Conservation (phyloP, 2,888 invertebrate species). For the Tricholauxania praeusta region DNA sequence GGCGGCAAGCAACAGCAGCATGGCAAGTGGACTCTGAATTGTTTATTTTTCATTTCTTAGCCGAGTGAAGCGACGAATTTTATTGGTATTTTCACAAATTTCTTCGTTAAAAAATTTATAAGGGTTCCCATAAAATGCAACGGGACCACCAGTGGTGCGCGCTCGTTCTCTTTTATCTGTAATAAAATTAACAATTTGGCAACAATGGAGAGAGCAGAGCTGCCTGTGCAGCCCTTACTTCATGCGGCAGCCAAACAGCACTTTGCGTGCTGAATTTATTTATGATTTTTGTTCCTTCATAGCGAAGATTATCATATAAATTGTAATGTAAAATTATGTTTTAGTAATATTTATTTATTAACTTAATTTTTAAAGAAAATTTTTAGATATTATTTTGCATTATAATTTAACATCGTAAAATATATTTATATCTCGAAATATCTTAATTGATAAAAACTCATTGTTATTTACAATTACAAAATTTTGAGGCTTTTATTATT, state of each 20-base stretch:
- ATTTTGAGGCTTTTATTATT: too few relatives aligned
- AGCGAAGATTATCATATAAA: neutral
- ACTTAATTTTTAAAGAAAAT: too few relatives aligned
- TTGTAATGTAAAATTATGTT: too few relatives aligned
- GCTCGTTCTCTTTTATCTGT: neutral
- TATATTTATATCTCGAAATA: too few relatives aligned
- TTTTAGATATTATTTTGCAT: too few relatives aligned
- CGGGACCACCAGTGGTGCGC: neutral
- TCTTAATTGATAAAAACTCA: too few relatives aligned
- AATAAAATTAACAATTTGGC: slow-evolving; percentile 3
- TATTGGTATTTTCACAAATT: neutral
- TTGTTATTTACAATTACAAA: too few relatives aligned
- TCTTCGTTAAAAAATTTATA: neutral
- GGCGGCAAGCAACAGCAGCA: neutral
- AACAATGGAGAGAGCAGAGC: neutral
- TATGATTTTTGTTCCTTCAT: slow-evolving; percentile 27
- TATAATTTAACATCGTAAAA: too few relatives aligned
- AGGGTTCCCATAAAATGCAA: neutral
- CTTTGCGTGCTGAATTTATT: neutral
- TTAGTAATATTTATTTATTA: too few relatives aligned
- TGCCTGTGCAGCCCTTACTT: too few relatives aligned
- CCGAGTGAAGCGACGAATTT: slow-evolving; percentile 1
- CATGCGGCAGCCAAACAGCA: too few relatives aligned
- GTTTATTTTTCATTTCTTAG: slow-evolving; percentile 5
- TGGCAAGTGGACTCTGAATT: slow-evolving; percentile 1